phyloP scores from a whole-genome alignment of 1,140 invertebrate genomes.

The Drosophila pachea region DNA sequence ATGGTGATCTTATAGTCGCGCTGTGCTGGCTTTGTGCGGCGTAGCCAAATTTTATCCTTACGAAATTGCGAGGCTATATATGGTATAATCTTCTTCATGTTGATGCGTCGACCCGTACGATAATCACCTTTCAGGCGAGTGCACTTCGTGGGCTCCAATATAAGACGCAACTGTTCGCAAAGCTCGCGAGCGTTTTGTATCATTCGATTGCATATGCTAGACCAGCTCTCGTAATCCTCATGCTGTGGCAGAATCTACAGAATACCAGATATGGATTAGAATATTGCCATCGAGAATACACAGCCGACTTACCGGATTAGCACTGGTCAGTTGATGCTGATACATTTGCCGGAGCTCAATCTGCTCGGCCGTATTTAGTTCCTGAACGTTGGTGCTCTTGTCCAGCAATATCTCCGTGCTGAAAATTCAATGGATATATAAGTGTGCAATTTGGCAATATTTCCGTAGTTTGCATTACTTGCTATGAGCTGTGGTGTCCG shows the following conservation, averaged over 20 bases:
- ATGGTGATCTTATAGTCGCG: conserved; percentile 97
- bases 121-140: conserved; percentile 95
- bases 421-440: neutral
- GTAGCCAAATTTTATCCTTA: conserved; percentile 99
- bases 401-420: conserved; percentile 71
- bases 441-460: neutral
- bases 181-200: conserved; percentile 87
- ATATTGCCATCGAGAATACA: neutral
- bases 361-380: conserved; percentile 56
- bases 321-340: conserved; percentile 63
- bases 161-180: conserved; percentile 94
- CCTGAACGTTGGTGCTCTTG: conserved; percentile 53
- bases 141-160: conserved; percentile 96
- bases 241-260: conserved; percentile 54
- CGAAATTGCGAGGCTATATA: conserved; percentile 99
- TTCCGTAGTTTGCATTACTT: conserved; percentile 69
- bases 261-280: neutral
- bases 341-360: conserved; percentile 70
- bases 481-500: conserved; percentile 84
- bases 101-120: conserved; percentile 96
- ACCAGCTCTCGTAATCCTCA: conserved; percentile 76
- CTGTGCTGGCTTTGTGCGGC: conserved; percentile 96
- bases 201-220: conserved; percentile 74
- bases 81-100: conserved; percentile 98
- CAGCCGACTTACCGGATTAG: conserved; percentile 50